A percentile compares a stretch with the other conserved stretches of the same genome.
Evolutionary conservation across 2,797 vertebrate genomes (phyloP).

Genomic region (Anomalospiza imberbis): DNA sequence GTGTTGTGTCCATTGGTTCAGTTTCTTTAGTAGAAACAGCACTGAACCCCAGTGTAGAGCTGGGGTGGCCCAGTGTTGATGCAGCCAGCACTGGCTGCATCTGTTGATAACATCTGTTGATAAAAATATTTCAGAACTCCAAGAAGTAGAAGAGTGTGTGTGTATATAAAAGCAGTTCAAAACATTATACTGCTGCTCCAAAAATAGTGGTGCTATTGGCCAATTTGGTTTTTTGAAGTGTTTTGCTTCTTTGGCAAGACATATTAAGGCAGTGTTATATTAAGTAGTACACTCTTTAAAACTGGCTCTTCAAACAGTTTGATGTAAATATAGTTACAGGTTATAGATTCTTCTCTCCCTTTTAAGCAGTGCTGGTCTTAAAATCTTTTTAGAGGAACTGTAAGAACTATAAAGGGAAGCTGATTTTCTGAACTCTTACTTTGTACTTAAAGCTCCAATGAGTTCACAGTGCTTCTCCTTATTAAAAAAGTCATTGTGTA

Average conservation of each 20-base stretch:
- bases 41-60: background rate
- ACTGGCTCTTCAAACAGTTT: background rate
- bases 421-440: background rate
- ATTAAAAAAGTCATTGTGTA: background rate
- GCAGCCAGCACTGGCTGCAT: accelerated
- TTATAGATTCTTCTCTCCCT: background rate
- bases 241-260: background rate
- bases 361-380: background rate
- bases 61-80: accelerated
- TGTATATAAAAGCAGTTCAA: background rate
- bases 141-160: background rate
- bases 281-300: background rate
- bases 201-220: background rate
- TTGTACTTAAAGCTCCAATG: background rate
- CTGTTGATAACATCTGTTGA: background rate
- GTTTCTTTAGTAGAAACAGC: background rate
- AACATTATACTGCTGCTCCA: background rate
- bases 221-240: background rate
- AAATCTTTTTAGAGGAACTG: background rate
- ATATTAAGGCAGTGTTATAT: background rate
- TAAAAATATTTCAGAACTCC: background rate
- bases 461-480: background rate
- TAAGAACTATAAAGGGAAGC: background rate
- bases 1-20: background rate
- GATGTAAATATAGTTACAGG: background rate